Percentiles rank a stretch among this genome's conserved stretches.
These are phyloP conservation scores for Girardinus metallicus DNA, from an alignment of 2,797 vertebrate species.

Conservation along the genomic window DNA sequence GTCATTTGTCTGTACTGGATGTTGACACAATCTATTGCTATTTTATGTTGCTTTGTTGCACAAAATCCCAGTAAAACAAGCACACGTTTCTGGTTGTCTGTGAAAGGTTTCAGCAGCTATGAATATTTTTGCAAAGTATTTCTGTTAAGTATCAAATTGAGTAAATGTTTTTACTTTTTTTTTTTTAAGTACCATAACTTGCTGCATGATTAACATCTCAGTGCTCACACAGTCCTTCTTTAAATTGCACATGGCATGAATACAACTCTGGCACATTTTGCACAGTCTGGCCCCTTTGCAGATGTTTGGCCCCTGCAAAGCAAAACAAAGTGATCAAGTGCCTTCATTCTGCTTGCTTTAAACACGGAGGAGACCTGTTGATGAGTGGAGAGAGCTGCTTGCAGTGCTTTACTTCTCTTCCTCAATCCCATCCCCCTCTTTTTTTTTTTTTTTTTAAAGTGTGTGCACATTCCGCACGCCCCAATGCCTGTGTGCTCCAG, in stretches of 20 bases:
- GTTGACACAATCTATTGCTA: no score
- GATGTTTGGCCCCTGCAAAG: constrained; percentile 58
- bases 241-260: constrained; percentile 40
- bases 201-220: constrained; percentile 39
- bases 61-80: neutral
- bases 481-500: constrained; percentile 71
- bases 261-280: constrained; percentile 22
- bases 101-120: neutral
- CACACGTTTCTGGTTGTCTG: neutral
- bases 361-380: constrained; percentile 55
- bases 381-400: constrained; percentile 47
- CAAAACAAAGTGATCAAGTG: constrained; percentile 61
- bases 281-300: no score
- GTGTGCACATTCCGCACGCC: constrained; percentile 71
- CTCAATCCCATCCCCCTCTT: constrained; percentile 30
- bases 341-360: constrained; percentile 59
- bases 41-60: neutral
- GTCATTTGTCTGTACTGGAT: neutral
- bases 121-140: neutral
- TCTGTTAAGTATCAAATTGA: constrained; percentile 8
- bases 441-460: constrained; percentile 24
- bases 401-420: constrained; percentile 35
- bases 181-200: constrained; percentile 3
- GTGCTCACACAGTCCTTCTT: constrained; percentile 48
- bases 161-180: neutral